Evolutionary conservation across 1,140 invertebrate genomes (phyloP).

Genomic region (Kradibia gibbosae): DNA sequence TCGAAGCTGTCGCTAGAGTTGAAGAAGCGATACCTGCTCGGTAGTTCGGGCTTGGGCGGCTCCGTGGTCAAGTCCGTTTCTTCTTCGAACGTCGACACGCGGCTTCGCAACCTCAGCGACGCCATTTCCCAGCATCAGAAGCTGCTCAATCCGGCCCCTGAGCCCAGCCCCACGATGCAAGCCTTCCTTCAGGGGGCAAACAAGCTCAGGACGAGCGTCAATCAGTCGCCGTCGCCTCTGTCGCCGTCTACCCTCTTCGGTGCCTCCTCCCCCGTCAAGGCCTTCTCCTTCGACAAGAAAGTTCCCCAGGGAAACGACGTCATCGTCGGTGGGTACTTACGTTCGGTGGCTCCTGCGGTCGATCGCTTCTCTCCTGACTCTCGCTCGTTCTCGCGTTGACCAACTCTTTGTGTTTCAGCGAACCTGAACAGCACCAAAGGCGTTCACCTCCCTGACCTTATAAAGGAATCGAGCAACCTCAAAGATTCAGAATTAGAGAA

Average conservation of each 20-base stretch:
- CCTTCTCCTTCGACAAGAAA: slow-evolving; percentile 55
- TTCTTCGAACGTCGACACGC: slow-evolving; percentile 86
- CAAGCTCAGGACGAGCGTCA: slow-evolving; percentile 61
- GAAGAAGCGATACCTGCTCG: slow-evolving; percentile 87
- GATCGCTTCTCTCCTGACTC: no score
- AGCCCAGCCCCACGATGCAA: slow-evolving; percentile 83
- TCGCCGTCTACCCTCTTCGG: slow-evolving; percentile 58
- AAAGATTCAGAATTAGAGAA: slow-evolving; percentile 57
- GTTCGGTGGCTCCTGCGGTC: no score
- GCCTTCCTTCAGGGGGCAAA: slow-evolving; percentile 77
- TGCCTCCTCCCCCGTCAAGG: slow-evolving; percentile 52
- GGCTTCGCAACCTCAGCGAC: slow-evolving; percentile 85
- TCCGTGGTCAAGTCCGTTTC: slow-evolving; percentile 88
- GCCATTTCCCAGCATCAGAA: slow-evolving; percentile 93
- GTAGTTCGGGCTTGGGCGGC: slow-evolving; percentile 76
- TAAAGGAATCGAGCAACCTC: slow-evolving; percentile 67
- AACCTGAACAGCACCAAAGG: slow-evolving; percentile 19
- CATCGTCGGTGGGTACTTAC: slow-evolving; percentile 1
- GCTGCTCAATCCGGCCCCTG: slow-evolving; percentile 84
- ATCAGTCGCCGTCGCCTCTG: slow-evolving; percentile 60
- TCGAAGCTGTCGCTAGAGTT: slow-evolving; percentile 88
- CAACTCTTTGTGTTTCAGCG: background rate
- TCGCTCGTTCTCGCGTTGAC: no score
- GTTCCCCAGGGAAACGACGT: slow-evolving; percentile 14
- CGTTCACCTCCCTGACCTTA: slow-evolving; percentile 65